Evolutionary conservation across 2,797 vertebrate genomes (phyloP).

Genomic region (Pangasius mekongensis): DNA sequence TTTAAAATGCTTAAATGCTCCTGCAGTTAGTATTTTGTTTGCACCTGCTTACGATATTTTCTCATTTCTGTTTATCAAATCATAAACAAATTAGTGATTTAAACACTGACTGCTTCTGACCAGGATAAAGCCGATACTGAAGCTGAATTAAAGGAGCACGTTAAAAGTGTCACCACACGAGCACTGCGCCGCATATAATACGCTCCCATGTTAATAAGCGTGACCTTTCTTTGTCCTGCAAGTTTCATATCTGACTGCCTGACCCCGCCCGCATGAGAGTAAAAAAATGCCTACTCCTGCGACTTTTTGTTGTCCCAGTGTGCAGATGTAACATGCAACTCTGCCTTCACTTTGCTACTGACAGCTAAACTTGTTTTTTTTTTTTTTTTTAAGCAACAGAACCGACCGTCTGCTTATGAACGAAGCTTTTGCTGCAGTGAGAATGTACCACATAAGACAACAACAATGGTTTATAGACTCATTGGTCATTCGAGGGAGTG

Average conservation of each 20-base stretch:
- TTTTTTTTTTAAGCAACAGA: background rate
- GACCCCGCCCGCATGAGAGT: background rate
- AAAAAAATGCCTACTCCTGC: background rate
- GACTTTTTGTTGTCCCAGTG: background rate
- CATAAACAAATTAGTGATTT: background rate
- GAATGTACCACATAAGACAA: background rate
- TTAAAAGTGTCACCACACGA: background rate
- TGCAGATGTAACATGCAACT: background rate
- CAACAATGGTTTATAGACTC: background rate
- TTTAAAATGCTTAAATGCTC: too few relatives aligned
- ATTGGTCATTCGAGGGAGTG: background rate
- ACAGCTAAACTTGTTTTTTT: background rate
- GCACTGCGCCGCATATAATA: background rate
- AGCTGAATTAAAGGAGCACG: background rate
- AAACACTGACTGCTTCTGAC: background rate
- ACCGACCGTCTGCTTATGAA: background rate
- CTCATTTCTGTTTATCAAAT: too few relatives aligned
- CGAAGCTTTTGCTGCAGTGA: background rate
- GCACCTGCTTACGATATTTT: background rate
- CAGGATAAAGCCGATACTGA: background rate
- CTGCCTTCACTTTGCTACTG: background rate
- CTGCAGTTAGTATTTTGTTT: background rate
- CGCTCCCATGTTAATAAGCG: background rate
- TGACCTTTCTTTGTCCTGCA: background rate
- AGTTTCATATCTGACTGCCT: background rate